Evolutionary conservation across 2,113 vertebrate species (phyloP), one percentile per base, ranked within the genome.

Genomic region (Pangasianodon hypophthalmus): DNA sequence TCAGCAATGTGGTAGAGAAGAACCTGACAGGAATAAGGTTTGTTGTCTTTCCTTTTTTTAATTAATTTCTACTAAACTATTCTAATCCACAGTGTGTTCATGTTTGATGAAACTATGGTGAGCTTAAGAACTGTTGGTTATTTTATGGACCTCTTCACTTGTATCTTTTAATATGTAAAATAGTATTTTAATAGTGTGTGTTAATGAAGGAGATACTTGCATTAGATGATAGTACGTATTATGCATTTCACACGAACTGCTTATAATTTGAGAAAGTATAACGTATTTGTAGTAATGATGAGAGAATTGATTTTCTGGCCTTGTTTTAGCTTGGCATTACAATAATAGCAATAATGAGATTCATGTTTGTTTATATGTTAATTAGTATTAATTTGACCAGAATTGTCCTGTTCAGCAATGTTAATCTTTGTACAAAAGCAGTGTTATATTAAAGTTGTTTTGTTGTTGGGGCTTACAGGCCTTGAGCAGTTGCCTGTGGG

Each of bases 21-120:
- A 75, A 88, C 16, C 54, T 84, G 83, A 77, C 69, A 88, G 32
- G 52, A 91, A 41, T 84, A 89, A 93, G 95, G 96, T 96, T 94
- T 54, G 95, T 93, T 91, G 26, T 91, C 62, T 92, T 89, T 67
- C 91, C 64, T n/a, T 73, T 91, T 91, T 84, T 87, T 46, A 67
- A 56, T 41, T 26, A 7, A 84, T 75, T 88, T 89, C 48, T 60
- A 19, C 73, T 84, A 13, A 14, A 64, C 19, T 41, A 77, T 10
- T 91, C 19, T 52, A 71, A 58, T 21, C 37, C 26, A 18, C 54
- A 73, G n/a, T 71, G 50, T 84, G 54, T 19, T 71, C 21, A 62
- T 21, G 32, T 75, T 58, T 71, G 29, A 41, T 52, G 5, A 73
- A 69, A 54, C 82, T 26, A 62, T 26, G 2, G 19, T 7, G 2